Evolutionary conservation across 1,140 invertebrate species (phyloP), one percentile per base, ranked within the genome.

Genomic region (Drosophila persimilis): DNA sequence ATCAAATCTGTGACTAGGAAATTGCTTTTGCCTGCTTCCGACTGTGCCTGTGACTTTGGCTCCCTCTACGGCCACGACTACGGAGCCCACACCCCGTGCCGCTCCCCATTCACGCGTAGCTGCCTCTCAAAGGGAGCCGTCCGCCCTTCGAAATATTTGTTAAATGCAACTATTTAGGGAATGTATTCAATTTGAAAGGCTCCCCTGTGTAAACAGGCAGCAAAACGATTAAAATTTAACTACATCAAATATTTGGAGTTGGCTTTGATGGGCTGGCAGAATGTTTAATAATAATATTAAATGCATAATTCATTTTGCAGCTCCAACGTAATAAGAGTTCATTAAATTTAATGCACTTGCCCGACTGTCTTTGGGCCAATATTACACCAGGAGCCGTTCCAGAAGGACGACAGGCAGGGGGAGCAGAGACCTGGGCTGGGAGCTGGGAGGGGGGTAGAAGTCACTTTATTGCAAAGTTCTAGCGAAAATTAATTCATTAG

Each of bases 401-500:
- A 41, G 17, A 9, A 39, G 20, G 11, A n/a, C 5, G 26, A 11
- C 5, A 35, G 17, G 46, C 11, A 9, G 43, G 39, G 55, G 15
- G 45, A 5, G 31, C 3, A 31, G 7, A 31, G 7, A 7, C 7
- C 29, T 7, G 2, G 29, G 29, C 29, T 31, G 29, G 35, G 41
- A 22, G n/a, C n/a, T n/a, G 29, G 35, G 44, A 29, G n/a, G 11
- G 11, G 20, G 1, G 39, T 13, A 26, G 20, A 43, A 24, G 46
- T 43, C 35, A 70, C 59, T 81, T 77, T 58, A 83, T 71, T 53
- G 73, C 73, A 64, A 63, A 76, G 80, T 71, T 80, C 81, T 62
- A 80, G 81, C 58, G 73, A 80, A 85, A 85, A 85, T 85, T 85
- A 86, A 86, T 85, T 85, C 81, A 85, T 85, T 85, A 85, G 80